Evolutionary conservation across 2,797 vertebrate species (phyloP).

Genomic region (Cetoscarus ocellatus): DNA sequence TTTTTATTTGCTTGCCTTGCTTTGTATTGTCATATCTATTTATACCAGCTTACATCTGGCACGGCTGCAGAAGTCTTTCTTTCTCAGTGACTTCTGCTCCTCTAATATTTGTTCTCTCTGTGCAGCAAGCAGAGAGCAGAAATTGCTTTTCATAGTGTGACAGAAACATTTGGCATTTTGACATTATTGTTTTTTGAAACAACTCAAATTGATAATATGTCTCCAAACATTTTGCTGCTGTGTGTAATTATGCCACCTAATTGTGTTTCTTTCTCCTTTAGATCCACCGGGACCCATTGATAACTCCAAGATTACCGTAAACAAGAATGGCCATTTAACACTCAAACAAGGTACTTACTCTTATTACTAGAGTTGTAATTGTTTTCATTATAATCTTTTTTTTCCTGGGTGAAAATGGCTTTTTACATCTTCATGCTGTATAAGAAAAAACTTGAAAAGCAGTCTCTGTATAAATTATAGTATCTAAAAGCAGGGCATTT

Average conservation of each 20-base stretch:
- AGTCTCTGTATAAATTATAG: neutral
- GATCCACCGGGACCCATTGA: conserved; percentile 97
- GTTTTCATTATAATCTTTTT: neutral
- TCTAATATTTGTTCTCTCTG: conserved; percentile 52
- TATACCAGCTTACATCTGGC: conserved; percentile 63
- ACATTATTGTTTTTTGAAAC: conserved; percentile 42
- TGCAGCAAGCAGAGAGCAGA: conserved; percentile 35
- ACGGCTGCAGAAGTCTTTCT: conserved; percentile 27
- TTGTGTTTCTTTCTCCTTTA: conserved; percentile 70
- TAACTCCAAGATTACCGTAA: conserved; percentile 94
- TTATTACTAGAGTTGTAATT: neutral
- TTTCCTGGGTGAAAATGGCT: neutral
- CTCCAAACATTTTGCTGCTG: conserved; percentile 1
- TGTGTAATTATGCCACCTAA: conserved; percentile 14
- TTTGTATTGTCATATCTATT: conserved; percentile 78
- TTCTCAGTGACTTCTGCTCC: conserved; percentile 56
- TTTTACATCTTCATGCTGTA: neutral
- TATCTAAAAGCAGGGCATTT: neutral
- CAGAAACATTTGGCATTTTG: conserved; percentile 65
- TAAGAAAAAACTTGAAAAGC: neutral
- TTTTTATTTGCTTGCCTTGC: conserved; percentile 33
- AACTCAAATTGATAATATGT: conserved; percentile 22
- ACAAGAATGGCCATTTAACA: conserved; percentile 91
- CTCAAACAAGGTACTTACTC: conserved; percentile 92
- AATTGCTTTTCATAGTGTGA: conserved; percentile 46